A percentile compares a stretch with the other conserved stretches of the same genome.
Conservation (phyloP, 2,888 invertebrate species). For the Drosophila ochracea region DNA sequence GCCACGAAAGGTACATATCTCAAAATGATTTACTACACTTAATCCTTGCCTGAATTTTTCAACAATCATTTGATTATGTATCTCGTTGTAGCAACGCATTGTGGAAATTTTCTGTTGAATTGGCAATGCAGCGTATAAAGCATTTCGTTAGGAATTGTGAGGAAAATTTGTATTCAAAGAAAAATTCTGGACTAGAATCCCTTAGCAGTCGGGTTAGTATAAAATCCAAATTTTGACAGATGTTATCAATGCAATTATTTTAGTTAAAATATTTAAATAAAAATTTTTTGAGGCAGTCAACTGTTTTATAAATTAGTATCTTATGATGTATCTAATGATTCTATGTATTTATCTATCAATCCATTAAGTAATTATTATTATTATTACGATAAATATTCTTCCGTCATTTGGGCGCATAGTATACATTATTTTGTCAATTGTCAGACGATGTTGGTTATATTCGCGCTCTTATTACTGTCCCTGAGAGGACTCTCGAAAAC, state of each 20-base stretch:
- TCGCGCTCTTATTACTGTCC: neutral
- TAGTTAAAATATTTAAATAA: too few species aligned
- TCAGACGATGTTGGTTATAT: conserved; percentile 6
- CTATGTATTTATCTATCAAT: too few species aligned
- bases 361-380: too few species aligned
- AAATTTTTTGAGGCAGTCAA: too few species aligned
- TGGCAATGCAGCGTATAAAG: neutral
- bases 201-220: conserved; percentile 17
- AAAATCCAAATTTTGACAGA: conserved; percentile 2
- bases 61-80: neutral
- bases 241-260: neutral
- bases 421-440: too few species aligned
- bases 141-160: neutral
- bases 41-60: neutral
- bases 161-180: neutral
- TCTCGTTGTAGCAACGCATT: neutral
- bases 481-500: neutral
- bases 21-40: too few species aligned
- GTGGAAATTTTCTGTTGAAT: neutral
- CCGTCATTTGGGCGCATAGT: too few species aligned
- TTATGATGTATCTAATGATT: too few species aligned
- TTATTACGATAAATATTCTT: too few species aligned
- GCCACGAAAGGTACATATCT: too few species aligned
- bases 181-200: neutral
- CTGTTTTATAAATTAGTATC: too few species aligned